Base-by-base conservation (phyloP, 1,140 invertebrate species). In the Drosophila persimilis region DNA sequence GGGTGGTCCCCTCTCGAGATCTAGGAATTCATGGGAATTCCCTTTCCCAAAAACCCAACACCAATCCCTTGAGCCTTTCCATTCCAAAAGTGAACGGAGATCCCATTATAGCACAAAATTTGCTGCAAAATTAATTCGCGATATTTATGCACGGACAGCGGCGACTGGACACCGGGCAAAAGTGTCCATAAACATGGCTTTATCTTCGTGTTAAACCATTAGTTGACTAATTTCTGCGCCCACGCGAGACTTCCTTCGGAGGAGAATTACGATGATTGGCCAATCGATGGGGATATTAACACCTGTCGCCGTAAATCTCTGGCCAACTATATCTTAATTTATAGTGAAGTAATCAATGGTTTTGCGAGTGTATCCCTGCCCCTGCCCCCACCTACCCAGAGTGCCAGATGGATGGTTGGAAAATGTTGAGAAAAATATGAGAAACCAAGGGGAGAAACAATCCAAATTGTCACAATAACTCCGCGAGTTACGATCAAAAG, bases 391-490 rank as follows among this genome's bases (percentile, higher is more conserved):
- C 17, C 17, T 17, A 0, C 17, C 17, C 17, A 17, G 6, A 29
- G 2, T 17, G 8, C 20, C 17, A 17, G 17, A 17, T 20, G 20
- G 20, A 20, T 20, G 20, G 24, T n/a, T 47, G 13, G 7, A 53
- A 47, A 55, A 41, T 55, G 29, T 9, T 31, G 44, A 15, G 31
- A 55, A 65, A 39, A 29, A 31, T 31, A 17, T 17, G 17, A 17
- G 22, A 67, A 67, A 69, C 54, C 26, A 20, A 54, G 50, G n/a
- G 60, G 44, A 45, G 57, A 73, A 81, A 85, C 77, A 86, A 86
- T 85, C 66, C 57, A 63, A 77, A 81, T 86, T 85, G 80, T 85
- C 80, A 77, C 61, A 80, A 61, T 85, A 85, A 84, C 54, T 80
- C 56, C 61, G 58, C 24, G 58, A 63, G 58, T 73, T 80, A 84